Percentiles rank a stretch among this genome's conserved stretches.
Evolutionary conservation across 2,113 vertebrate genomes (phyloP).

Genomic region (Phyllopteryx taeniolatus): DNA sequence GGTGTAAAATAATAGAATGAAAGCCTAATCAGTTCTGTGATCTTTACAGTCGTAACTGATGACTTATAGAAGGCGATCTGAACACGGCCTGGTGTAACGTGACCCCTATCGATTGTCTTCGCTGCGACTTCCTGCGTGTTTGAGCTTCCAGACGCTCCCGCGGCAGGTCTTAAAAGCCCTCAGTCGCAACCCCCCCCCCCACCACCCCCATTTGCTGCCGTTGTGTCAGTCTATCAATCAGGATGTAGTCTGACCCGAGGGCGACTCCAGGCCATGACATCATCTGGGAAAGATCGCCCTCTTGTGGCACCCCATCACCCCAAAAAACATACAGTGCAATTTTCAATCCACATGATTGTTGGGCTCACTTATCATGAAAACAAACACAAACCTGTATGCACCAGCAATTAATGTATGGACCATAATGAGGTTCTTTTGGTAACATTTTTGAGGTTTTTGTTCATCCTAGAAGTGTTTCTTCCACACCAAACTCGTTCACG

Average conservation of each 20-base stretch:
- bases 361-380: neutral
- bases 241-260: slow-evolving; percentile 19
- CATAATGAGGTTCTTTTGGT: neutral
- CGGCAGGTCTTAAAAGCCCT: slow-evolving; percentile 57
- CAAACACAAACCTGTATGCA: neutral
- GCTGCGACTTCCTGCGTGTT: slow-evolving; percentile 65
- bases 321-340: neutral
- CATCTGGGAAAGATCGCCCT: slow-evolving; percentile 45
- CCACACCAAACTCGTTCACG: neutral
- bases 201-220: slow-evolving; percentile 14
- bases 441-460: neutral
- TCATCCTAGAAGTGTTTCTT: too few relatives aligned
- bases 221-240: slow-evolving; percentile 30
- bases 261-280: slow-evolving; percentile 45
- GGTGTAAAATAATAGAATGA: neutral
- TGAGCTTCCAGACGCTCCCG: slow-evolving; percentile 57
- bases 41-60: slow-evolving; percentile 29
- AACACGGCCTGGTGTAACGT: slow-evolving; percentile 56
- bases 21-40: neutral
- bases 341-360: neutral
- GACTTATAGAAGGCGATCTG: slow-evolving; percentile 37
- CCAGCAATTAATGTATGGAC: neutral
- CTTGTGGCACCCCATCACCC: slow-evolving; percentile 10
- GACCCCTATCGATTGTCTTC: slow-evolving; percentile 66
- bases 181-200: neutral